Evolutionary conservation across 1,140 invertebrate species (phyloP), one percentile per base, ranked within the genome.

Genomic region (Acromyrmex charruanus): DNA sequence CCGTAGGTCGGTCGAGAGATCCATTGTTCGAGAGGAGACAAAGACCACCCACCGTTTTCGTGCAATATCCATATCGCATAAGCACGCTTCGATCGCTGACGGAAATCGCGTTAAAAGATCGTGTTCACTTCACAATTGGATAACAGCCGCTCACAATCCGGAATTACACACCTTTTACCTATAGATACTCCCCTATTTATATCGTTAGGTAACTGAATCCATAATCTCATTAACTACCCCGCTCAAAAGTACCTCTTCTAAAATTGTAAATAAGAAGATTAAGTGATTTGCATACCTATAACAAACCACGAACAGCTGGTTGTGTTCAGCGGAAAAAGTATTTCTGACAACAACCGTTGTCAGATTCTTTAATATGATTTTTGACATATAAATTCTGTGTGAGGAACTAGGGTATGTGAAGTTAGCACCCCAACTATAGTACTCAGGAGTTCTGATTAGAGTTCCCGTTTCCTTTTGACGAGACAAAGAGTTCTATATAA

Each of bases 21-120:
- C 53, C 68, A 82, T 74, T 84, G 80, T 84, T 84, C 39, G 80
- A 63, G 55, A 75, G 25, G 55, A 63, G 80, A 84, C 69, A 84
- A 84, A 84, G 80, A 68, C 59, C 55, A 84, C 69, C 80, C 80
- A 63, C 35, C 68, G 69, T 61, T 84, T 75, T 59, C 68, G 25
- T 84, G 65, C 77, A 71, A 55, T 39, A 71, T 81, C 65, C 77
- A 25, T 55, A 80, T 59, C 35, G 28, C 68, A 35, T 25, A 55
- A 16, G 44, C 35, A 31, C 21, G 66, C 18, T 61, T 25, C 39
- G 35, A 74, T 63, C 39, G 12, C 14, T 39, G 39, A 31, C 71
- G 71, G 31, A 81, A 81, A 58, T 71, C 49, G 65, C 49, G 49
- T 35, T 28, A 81, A 71, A 55, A 44, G 39, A 71, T 44, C 25